Percentiles rank a stretch among this genome's conserved stretches.
Evolutionary conservation across 2,888 invertebrate species (phyloP).

Genomic region (Eupithecia insigniata): DNA sequence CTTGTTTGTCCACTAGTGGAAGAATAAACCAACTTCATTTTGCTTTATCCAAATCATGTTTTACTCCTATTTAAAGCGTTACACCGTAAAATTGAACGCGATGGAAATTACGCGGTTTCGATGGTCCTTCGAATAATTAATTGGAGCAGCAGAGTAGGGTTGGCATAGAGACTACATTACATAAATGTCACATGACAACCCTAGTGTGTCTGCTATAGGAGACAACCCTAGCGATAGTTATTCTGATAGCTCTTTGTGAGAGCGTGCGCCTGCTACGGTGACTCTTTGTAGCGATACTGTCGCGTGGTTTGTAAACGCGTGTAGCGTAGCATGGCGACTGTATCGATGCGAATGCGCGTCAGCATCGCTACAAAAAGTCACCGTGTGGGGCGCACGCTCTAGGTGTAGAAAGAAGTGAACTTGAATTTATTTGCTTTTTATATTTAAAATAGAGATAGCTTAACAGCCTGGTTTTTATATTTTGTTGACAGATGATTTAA

Average conservation of each 20-base stretch:
- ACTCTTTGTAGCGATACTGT: too few species aligned
- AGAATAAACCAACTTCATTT: background rate
- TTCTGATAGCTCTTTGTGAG: too few species aligned
- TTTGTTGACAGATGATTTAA: too few species aligned
- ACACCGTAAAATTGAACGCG: conserved; percentile 5
- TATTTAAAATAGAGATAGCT: background rate
- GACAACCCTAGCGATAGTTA: background rate
- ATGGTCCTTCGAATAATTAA: conserved; percentile 10
- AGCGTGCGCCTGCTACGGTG: too few species aligned
- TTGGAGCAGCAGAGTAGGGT: conserved; percentile 7
- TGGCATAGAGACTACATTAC: background rate
- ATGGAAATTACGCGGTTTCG: conserved; percentile 7
- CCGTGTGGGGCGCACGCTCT: too few species aligned
- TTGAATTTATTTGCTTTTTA: too few species aligned
- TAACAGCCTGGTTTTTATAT: background rate
- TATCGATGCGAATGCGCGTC: too few species aligned
- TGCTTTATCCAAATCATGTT: background rate
- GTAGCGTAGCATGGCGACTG: too few species aligned
- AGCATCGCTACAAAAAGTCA: too few species aligned
- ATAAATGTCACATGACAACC: background rate
- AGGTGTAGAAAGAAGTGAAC: too few species aligned
- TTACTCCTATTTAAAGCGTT: background rate
- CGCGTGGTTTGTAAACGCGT: too few species aligned
- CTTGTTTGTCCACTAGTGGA: too few species aligned
- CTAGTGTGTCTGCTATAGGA: background rate